Evolutionary conservation across 2,888 invertebrate species (phyloP).

Genomic region (Diarsia rubi): DNA sequence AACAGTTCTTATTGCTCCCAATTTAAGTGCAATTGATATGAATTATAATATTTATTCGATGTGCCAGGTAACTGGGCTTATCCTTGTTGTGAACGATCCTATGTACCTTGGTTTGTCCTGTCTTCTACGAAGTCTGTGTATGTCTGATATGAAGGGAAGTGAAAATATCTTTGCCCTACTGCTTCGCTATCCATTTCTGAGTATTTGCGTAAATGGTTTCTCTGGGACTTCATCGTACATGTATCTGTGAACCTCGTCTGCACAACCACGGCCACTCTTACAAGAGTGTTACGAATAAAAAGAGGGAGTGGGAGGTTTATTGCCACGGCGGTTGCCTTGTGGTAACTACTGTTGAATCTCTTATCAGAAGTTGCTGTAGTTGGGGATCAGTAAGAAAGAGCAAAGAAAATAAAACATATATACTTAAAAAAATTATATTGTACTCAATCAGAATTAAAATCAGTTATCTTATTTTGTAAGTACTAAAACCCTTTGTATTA

Average conservation of each 20-base stretch:
- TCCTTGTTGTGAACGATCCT: background rate
- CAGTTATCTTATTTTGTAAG: background rate
- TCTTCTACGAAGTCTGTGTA: too few species aligned
- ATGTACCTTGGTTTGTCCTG: background rate
- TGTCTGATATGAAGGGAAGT: background rate
- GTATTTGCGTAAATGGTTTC: background rate
- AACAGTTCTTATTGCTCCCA: background rate
- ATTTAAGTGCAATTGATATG: background rate
- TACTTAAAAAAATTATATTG: conserved; percentile 1
- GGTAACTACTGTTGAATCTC: background rate
- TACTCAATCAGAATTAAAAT: background rate
- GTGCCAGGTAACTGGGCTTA: background rate
- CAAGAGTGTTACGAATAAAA: too few species aligned
- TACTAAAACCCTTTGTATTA: background rate
- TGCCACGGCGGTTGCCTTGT: background rate
- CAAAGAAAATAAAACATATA: background rate
- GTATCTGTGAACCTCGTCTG: too few species aligned
- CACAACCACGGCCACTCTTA: too few species aligned
- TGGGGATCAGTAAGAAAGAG: background rate
- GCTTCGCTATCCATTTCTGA: background rate
- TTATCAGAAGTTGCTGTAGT: background rate
- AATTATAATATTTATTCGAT: background rate
- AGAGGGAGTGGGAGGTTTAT: too few species aligned
- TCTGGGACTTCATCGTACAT: background rate
- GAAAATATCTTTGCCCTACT: background rate